Evolutionary conservation across 2,113 vertebrate genomes (phyloP), one percentile per base, ranked within the genome.

Genomic region (Percopsis transmontana): DNA sequence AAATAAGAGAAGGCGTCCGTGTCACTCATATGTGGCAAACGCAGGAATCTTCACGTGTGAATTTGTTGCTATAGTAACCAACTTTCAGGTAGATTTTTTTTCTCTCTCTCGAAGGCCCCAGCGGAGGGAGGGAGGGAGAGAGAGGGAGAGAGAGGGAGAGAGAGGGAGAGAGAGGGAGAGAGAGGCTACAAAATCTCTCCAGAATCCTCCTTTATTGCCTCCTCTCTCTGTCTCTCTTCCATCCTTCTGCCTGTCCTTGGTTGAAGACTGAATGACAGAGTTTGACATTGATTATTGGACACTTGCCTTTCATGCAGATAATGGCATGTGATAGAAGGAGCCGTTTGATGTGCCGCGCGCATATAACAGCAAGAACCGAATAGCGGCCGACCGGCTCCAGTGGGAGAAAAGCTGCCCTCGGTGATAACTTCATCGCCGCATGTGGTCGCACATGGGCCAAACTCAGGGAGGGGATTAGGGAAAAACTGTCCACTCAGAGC

Each of bases 401-500:
- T 81, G 88, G 94, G 93, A 96, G 95, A 93, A 94, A 97, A 96
- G 95, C 96, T 97, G 95, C 96, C 95, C 93, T 96, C 93, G 89
- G 93, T 97, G 96, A 98, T 97, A 98, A 97, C 96, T 96, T 96
- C 95, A 96, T 96, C 95, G 90, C 97, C 90, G 95, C 96, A 96
- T 96, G 96, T 93, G 95, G 95, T 95, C 94, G 91, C 92, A 92
- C 90, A 88, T 86, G 83, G 88, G 92, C 90, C 92, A 95, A 94
- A 96, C 94, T 93, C 93, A 93, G 94, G 94, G 94, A 93, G 92
- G 93, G 94, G 94, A 94, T 95, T 95, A 94, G 92, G 95, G 27
- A 82, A 74, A 73, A 95, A 94, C 92, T 94, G 94, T 93, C 93
- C 94, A 92, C 94, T 94, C 90, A 90, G 94, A 95, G 93, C 93